Evolutionary conservation across 1,140 invertebrate species (phyloP).

Genomic region (Rhyzopertha dominica): DNA sequence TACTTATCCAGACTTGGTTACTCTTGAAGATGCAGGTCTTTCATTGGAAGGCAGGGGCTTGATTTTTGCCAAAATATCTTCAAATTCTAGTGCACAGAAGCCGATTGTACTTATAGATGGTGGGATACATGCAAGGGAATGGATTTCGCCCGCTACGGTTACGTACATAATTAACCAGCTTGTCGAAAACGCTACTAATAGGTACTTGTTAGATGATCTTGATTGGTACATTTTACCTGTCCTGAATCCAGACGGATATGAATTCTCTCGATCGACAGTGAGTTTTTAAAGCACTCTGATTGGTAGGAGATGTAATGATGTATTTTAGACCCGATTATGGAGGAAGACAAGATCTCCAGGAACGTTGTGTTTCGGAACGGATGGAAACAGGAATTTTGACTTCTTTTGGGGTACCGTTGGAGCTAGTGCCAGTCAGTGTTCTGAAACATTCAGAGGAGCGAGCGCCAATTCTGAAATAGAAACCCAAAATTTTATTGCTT

Average conservation of each 20-base stretch:
- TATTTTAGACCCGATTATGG: too few species aligned
- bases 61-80: conserved; percentile 65
- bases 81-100: conserved; percentile 55
- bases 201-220: conserved; percentile 64
- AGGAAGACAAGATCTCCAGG: conserved; percentile 68
- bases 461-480: conserved; percentile 89
- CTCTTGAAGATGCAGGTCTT: conserved; percentile 66
- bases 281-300: too few species aligned
- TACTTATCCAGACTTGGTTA: conserved; percentile 65
- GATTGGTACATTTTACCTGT: conserved; percentile 83
- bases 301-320: too few species aligned
- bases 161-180: conserved; percentile 78
- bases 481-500: conserved; percentile 60
- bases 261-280: conserved; percentile 66
- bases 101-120: conserved; percentile 61
- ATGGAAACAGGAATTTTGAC: conserved; percentile 79
- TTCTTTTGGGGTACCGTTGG: conserved; percentile 70
- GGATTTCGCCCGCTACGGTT: conserved; percentile 83
- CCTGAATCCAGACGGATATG: conserved; percentile 82
- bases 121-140: conserved; percentile 88
- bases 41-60: conserved; percentile 70
- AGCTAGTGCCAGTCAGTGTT: conserved; percentile 80
- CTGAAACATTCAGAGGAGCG: conserved; percentile 82
- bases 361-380: conserved; percentile 64
- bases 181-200: conserved; percentile 63